Conservation (phyloP, 2,888 invertebrate genomes). For the Erynnis tages region DNA sequence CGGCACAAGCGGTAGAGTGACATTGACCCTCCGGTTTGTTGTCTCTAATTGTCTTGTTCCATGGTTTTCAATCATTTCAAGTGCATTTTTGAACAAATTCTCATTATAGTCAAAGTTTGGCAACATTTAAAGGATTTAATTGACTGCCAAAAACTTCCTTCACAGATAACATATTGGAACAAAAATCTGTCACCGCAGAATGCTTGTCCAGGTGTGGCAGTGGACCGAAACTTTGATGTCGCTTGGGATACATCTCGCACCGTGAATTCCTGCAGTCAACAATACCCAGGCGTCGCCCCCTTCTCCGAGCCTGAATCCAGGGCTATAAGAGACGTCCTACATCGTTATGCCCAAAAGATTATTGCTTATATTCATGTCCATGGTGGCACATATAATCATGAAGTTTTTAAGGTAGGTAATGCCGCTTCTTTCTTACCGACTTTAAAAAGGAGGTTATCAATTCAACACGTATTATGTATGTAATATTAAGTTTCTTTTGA, state of each 20-base stretch:
- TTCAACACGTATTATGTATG: too few relatives aligned
- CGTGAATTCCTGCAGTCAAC: slow-evolving; percentile 53
- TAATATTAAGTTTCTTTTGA: too few relatives aligned
- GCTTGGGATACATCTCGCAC: slow-evolving; percentile 46
- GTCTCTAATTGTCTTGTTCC: too few relatives aligned
- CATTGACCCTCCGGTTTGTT: too few relatives aligned
- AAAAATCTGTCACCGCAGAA: slow-evolving; percentile 59
- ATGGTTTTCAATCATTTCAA: too few relatives aligned
- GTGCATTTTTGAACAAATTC: too few relatives aligned
- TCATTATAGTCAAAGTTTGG: too few relatives aligned
- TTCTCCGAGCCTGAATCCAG: slow-evolving; percentile 64
- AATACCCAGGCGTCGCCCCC: slow-evolving; percentile 54
- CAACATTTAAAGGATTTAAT: too few relatives aligned
- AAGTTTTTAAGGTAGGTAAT: slow-evolving; percentile 48
- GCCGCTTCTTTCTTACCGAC: too few relatives aligned
- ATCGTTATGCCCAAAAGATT: slow-evolving; percentile 61
- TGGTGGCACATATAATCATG: slow-evolving; percentile 39
- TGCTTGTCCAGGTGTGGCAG: slow-evolving; percentile 55
- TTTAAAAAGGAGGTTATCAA: too few relatives aligned
- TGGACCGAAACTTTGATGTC: slow-evolving; percentile 69
- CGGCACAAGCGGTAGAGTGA: too few relatives aligned
- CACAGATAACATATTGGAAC: slow-evolving; percentile 34
- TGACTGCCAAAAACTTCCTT: not conserved
- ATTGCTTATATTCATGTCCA: slow-evolving; percentile 62
- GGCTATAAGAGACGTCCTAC: slow-evolving; percentile 55